A percentile compares a stretch with the other conserved stretches of the same genome.
Conservation (phyloP, 2,797 vertebrate species). For the Champsocephalus esox region DNA sequence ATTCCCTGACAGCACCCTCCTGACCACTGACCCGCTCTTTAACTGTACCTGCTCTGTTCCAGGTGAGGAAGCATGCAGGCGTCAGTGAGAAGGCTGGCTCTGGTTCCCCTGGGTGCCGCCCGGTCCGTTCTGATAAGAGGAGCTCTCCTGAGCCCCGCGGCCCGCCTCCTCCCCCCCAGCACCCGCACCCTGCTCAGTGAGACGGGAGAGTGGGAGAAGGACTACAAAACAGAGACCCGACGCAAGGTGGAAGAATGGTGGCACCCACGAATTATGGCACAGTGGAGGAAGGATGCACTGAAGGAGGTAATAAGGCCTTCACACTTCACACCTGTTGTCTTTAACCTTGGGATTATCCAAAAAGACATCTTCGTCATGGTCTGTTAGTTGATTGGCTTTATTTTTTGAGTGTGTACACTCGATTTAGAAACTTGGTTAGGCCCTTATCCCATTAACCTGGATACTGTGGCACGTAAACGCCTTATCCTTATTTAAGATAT, state of each 20-base stretch:
- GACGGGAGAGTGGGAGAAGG: constrained; percentile 91
- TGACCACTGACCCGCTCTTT: neutral
- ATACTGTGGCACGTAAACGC: neutral
- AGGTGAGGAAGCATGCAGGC: constrained; percentile 80
- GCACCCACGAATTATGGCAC: constrained; percentile 88
- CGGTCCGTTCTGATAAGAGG: constrained; percentile 42
- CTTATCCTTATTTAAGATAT: neutral
- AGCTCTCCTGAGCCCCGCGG: constrained; percentile 18
- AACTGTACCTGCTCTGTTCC: neutral
- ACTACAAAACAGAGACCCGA: constrained; percentile 89
- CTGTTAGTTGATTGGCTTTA: neutral
- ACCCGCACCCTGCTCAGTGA: constrained; percentile 89
- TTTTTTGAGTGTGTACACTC: neutral
- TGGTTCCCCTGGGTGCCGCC: constrained; percentile 70
- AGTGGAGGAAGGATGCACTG: constrained; percentile 77
- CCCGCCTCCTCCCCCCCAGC: constrained; percentile 21
- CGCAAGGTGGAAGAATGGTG: constrained; percentile 92
- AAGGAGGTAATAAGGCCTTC: constrained; percentile 81
- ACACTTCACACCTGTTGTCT: neutral
- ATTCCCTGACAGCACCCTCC: neutral
- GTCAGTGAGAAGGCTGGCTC: constrained; percentile 62
- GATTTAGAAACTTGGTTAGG: neutral
- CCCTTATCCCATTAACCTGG: neutral
- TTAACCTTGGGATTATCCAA: neutral
- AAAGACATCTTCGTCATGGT: neutral